Evolutionary conservation across 2,797 vertebrate genomes (phyloP), one percentile per base, ranked within the genome.

Genomic region (Lophius americanus): DNA sequence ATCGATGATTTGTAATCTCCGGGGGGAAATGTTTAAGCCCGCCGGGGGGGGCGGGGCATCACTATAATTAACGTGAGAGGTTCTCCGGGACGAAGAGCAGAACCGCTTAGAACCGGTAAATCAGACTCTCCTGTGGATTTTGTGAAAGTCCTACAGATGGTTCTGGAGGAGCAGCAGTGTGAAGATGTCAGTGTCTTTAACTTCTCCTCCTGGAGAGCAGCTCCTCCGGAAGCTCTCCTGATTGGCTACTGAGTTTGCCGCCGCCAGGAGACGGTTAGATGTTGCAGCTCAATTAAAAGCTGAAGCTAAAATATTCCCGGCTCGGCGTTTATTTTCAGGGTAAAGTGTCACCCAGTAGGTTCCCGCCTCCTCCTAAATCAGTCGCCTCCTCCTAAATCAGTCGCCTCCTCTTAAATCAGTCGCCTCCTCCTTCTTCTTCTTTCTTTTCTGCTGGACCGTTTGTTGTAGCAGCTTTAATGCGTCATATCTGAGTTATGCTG

Each of bases 31-130:
- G 50, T 52, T 67, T 51, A 8, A 79, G 56, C 70, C 57, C 74
- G 42, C 56, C n/a, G 7, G 49, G 33, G 47, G 11, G 44, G 39
- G 37, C 4, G 37, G 7, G 55, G 59, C 70, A 49, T 72, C 64
- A 58, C 59, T 82, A 78, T 79, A 82, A 85, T 82, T 81, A 77
- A 72, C 44, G 70, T 46, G 44, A 87, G 67, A 71, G 50, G 48
- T 71, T 61, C 46, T 68, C 72, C 12, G 32, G 67, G 75, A 73
- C 82, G 60, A 48, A 14, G 42, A 69, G 69, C 62, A 70, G 52
- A 44, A 32, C 60, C 48, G 67, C 64, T 74, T 55, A 23, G 23
- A 23, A 23, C 23, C 14, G 41, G 37, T 54, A 51, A 51, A 51
- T 62, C 6, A 44, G 38, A 35, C 37, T 71, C 74, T 75, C 51